Evolutionary conservation across 2,113 vertebrate genomes (phyloP), one percentile per base, ranked within the genome.

Genomic region (Myotis brandtii): DNA sequence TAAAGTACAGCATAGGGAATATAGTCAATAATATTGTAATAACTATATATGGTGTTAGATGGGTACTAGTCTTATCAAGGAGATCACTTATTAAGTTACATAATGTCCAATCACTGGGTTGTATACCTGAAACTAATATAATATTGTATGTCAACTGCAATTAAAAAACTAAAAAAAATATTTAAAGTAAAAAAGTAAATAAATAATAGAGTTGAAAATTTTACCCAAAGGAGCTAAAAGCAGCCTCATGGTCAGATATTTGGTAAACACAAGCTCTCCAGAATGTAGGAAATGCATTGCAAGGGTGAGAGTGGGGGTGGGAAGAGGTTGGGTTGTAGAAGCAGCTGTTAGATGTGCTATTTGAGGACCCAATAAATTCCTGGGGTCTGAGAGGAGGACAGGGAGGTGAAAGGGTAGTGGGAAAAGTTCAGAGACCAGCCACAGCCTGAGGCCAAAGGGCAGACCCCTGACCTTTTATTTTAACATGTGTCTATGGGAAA

Each of bases 401-500:
- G 7, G 3, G 32, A 94, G 73, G 86, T 91, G n/a, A 89, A 86
- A 93, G 23, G 34, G 62, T 32, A 79, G 10, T 50, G 30, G 32
- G 16, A 50, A 91, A 30, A 46, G 75, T 76, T 97, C 75, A 76
- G 64, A 80, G 43, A 72, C 9, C 40, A 83, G 82, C 40, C 90
- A 76, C 40, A 92, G 80, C 81, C 72, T 48, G 80, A 48, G 85
- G 90, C 32, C 52, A 82, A 43, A 93, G 70, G 30, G 84, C 90
- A 94, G 56, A 46, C n/a, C 18, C 1, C 56, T 90, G 92, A 90
- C 88, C 80, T 90, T 87, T 96, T 14, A 18, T 62, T 92, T 92
- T 88, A 73, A 81, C 64, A 54, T 85, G 11, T 73, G 32, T 92
- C 59, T 95, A 52, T 90, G 94, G 77, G 70, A 90, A 95, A 95